These are phyloP conservation scores for Amphiprion percula DNA, from an alignment of 2,113 vertebrate species.

Conservation along the genomic window DNA sequence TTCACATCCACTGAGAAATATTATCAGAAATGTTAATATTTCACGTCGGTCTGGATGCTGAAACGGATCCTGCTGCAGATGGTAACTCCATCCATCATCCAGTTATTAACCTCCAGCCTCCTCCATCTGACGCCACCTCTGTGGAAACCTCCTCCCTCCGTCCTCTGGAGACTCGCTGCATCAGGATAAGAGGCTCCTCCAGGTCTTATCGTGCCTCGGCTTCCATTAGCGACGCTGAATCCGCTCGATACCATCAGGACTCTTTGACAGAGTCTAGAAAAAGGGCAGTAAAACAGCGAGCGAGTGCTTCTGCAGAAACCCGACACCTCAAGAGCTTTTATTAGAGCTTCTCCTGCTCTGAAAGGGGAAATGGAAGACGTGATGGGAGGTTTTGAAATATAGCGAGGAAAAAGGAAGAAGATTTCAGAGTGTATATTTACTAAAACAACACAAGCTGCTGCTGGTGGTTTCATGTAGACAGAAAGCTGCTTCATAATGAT, in stretches of 20 bases:
- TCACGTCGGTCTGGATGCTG: no score
- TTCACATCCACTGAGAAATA: no score
- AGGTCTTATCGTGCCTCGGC: background rate
- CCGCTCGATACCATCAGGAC: background rate
- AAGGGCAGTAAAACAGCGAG: no score
- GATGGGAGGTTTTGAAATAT: no score
- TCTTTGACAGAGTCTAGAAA: background rate
- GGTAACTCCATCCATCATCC: background rate
- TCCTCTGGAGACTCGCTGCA: constrained; percentile 57
- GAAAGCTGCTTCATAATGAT: background rate
- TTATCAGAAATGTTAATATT: no score
- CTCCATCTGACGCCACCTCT: background rate
- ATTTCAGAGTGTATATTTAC: background rate
- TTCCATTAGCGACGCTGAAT: constrained; percentile 21
- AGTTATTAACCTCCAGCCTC: constrained; percentile 55
- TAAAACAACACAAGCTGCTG: no score
- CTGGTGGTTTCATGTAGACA: no score
- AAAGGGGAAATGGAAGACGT: background rate
- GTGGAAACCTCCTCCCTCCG: background rate
- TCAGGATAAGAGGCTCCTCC: constrained; percentile 58
- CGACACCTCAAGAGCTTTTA: no score
- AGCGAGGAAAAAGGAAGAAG: no score
- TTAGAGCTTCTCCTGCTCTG: no score
- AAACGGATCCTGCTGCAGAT: no score
- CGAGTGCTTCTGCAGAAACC: no score